Percentiles rank a stretch among this genome's conserved stretches.
Conservation (phyloP, 2,888 invertebrate species). For the Willowsia nigromaculata region DNA sequence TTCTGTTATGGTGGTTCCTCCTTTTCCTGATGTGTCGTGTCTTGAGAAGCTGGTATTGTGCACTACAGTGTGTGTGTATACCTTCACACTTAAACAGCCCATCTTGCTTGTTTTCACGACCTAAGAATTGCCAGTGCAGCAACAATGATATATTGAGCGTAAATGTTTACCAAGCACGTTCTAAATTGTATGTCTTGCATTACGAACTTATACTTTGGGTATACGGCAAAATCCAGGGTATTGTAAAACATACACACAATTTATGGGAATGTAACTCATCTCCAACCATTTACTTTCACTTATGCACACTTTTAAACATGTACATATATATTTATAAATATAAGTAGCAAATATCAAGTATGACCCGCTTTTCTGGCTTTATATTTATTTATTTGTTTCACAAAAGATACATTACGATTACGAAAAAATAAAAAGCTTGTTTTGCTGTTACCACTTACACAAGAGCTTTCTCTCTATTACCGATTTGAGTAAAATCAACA, state of each 20-base stretch:
- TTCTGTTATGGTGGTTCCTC: background rate
- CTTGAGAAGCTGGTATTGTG: background rate
- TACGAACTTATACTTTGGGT: too few species aligned
- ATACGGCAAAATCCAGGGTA: too few species aligned
- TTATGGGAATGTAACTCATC: slow-evolving; percentile 29
- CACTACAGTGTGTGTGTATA: background rate
- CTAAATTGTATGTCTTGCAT: too few species aligned
- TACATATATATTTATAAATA: background rate
- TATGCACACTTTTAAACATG: background rate
- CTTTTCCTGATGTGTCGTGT: background rate
- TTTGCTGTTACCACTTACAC: background rate
- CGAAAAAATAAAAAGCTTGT: background rate
- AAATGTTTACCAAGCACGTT: background rate
- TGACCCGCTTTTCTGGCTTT: background rate
- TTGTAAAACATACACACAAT: background rate
- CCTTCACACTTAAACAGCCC: background rate
- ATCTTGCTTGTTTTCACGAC: background rate
- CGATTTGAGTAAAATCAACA: background rate
- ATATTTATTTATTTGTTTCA: background rate
- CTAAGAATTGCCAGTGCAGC: background rate
- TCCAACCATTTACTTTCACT: background rate
- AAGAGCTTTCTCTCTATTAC: background rate
- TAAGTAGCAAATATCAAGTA: background rate
- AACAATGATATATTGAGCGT: background rate
- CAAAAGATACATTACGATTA: background rate